A percentile compares a stretch with the other conserved stretches of the same genome.
phyloP scores from a whole-genome alignment of 92 coral and sea anemone species.

The Bergia sp. region DNA sequence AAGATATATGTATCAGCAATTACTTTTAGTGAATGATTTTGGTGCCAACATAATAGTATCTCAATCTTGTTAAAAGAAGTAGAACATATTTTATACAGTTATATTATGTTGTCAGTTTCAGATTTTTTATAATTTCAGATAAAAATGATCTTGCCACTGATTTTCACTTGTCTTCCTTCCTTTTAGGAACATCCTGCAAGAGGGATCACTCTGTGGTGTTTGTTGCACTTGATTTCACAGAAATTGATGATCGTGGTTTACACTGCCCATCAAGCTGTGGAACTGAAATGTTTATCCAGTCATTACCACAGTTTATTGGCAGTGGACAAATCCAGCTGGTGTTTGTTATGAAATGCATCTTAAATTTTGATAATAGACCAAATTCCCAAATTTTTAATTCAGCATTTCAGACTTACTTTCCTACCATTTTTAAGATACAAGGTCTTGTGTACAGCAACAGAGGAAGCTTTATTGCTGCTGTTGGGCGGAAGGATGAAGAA shows the following conservation, averaged over 20 bases:
- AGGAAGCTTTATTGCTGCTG: constrained; percentile 44
- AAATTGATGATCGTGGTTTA: constrained; percentile 4
- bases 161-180: background rate
- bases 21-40: too few species aligned
- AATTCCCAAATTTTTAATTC: constrained; percentile 17
- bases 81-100: too few species aligned
- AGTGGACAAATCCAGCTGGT: constrained; percentile 39
- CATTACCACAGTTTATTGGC: constrained; percentile 10
- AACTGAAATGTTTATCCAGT: constrained; percentile 8
- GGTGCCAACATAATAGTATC: too few species aligned
- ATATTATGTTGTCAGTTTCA: too few species aligned
- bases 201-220: constrained; percentile 28
- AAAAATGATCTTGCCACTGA: too few species aligned
- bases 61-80: too few species aligned
- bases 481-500: constrained; percentile 36
- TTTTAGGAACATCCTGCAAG: constrained; percentile 19
- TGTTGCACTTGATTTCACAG: constrained; percentile 37
- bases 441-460: background rate
- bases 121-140: too few species aligned
- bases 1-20: too few species aligned
- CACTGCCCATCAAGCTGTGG: constrained; percentile 38
- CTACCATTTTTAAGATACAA: background rate
- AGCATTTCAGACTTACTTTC: constrained; percentile 21
- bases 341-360: constrained; percentile 44
- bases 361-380: background rate